Evolutionary conservation across 2,113 vertebrate genomes (phyloP).

Genomic region (Miniopterus natalensis): DNA sequence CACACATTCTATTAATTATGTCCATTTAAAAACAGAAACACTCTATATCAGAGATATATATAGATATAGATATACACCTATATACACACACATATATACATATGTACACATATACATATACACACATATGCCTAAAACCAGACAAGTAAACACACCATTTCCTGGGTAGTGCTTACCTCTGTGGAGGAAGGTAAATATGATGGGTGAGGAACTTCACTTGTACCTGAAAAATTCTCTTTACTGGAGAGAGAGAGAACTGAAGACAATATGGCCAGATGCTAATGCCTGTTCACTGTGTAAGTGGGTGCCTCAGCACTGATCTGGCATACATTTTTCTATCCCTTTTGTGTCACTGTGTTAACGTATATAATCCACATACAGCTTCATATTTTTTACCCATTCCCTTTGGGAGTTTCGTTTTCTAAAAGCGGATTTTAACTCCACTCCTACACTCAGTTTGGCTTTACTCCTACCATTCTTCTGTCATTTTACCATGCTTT

Average conservation of each 20-base stretch:
- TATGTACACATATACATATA: not conserved
- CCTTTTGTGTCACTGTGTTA: not conserved
- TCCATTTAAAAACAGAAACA: conserved; percentile 40
- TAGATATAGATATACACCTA: not conserved
- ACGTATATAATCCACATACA: not conserved
- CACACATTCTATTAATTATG: conserved; percentile 3
- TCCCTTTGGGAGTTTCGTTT: not conserved
- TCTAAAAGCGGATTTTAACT: conserved; percentile 57
- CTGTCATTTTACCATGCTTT: not conserved
- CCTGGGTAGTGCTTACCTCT: conserved; percentile 60
- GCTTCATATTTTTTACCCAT: not conserved
- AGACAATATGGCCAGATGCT: conserved; percentile 43
- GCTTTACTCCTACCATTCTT: not conserved
- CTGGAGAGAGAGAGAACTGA: not conserved
- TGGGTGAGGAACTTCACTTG: conserved; percentile 1
- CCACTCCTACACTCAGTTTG: not conserved
- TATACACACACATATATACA: not conserved
- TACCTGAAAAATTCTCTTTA: conserved; percentile 10
- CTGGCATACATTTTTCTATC: not conserved
- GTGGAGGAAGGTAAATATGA: conserved; percentile 6
- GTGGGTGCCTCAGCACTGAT: not conserved
- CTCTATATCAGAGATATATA: not conserved
- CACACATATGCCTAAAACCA: not conserved
- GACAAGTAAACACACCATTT: conserved; percentile 44
- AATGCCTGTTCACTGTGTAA: not conserved